phyloP scores from a whole-genome alignment of 2,888 invertebrate genomes.

The Neoascia interrupta region DNA sequence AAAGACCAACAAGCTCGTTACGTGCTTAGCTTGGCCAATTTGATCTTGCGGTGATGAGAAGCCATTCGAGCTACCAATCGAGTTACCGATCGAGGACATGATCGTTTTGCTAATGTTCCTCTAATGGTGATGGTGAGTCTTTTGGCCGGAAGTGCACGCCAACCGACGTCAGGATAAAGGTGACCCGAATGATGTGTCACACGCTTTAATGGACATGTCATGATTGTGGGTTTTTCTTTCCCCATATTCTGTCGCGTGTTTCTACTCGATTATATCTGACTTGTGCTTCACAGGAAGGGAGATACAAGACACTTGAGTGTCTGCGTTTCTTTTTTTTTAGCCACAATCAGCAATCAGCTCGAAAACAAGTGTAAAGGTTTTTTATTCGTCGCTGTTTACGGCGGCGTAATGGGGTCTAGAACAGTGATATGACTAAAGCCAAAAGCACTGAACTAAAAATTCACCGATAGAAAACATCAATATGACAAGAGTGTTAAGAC shows the following conservation, averaged over 20 bases:
- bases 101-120: conserved; percentile 52
- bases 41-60: conserved; percentile 22
- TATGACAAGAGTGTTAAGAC: too few relatives aligned
- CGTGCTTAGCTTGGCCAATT: conserved; percentile 49
- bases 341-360: conserved; percentile 21
- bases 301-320: conserved; percentile 7
- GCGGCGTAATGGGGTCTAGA: not conserved
- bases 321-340: not conserved
- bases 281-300: conserved; percentile 8
- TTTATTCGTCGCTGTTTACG: not conserved
- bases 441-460: conserved; percentile 19
- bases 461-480: conserved; percentile 16
- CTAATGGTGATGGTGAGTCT: not conserved
- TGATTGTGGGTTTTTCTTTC: conserved; percentile 6
- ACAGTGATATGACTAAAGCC: conserved; percentile 9
- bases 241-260: conserved; percentile 44
- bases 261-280: conserved; percentile 40
- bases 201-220: too few relatives aligned
- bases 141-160: too few relatives aligned
- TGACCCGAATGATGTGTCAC: too few relatives aligned
- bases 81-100: conserved; percentile 54
- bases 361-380: conserved; percentile 15
- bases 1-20: conserved; percentile 3
- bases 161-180: too few relatives aligned
- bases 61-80: too few relatives aligned